These are phyloP conservation scores for Endotricha flammealis DNA, from an alignment of 2,888 invertebrate species.

Conservation along the genomic window DNA sequence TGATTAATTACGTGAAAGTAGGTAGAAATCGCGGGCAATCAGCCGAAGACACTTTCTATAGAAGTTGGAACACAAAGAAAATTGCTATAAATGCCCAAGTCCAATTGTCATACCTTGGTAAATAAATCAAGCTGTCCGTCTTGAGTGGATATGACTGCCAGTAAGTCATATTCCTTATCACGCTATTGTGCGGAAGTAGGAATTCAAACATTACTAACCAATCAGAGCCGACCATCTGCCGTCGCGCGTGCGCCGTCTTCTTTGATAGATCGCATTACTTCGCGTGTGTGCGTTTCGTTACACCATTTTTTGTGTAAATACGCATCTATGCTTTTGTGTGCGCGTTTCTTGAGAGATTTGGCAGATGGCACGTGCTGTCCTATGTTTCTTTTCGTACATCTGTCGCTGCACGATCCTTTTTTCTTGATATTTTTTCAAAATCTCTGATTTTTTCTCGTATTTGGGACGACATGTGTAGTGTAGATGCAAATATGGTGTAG, in stretches of 20 bases:
- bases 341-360: slow-evolving; percentile 66
- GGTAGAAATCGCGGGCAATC: slow-evolving; percentile 40
- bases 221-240: slow-evolving; percentile 67
- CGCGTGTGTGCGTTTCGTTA: slow-evolving; percentile 47
- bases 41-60: slow-evolving; percentile 40
- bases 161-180: slow-evolving; percentile 68
- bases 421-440: slow-evolving; percentile 46
- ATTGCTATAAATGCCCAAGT: slow-evolving; percentile 25
- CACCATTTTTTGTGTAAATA: slow-evolving; percentile 41
- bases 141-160: slow-evolving; percentile 24
- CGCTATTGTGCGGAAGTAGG: slow-evolving; percentile 65
- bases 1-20: slow-evolving; percentile 50
- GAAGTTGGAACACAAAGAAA: slow-evolving; percentile 23
- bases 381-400: slow-evolving; percentile 67
- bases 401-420: slow-evolving; percentile 64
- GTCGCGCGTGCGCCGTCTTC: slow-evolving; percentile 60
- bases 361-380: slow-evolving; percentile 75
- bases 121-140: slow-evolving; percentile 44
- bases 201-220: slow-evolving; percentile 62
- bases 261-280: slow-evolving; percentile 53
- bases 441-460: slow-evolving; percentile 41
- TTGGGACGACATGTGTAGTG: slow-evolving; percentile 60
- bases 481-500: slow-evolving; percentile 70
- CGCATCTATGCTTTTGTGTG: slow-evolving; percentile 50
- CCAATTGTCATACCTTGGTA: slow-evolving; percentile 32